Conservation (phyloP, 2,888 invertebrate species). For the Chesias legatella region DNA sequence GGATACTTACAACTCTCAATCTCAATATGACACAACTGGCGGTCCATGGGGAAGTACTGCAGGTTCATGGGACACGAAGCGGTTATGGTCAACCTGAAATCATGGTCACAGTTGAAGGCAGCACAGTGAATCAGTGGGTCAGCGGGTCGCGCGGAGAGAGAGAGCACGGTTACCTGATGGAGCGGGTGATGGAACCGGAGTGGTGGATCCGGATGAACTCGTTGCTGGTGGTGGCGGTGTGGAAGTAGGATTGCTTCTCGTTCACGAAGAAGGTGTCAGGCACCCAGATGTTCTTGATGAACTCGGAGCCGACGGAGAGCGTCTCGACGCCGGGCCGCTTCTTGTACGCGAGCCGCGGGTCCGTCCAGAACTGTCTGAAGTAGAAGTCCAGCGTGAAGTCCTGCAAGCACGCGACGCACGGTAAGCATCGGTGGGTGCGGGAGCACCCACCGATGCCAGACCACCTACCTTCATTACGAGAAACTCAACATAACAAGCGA, state of each 20-base stretch:
- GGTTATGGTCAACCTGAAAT: constrained; percentile 91
- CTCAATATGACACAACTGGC: constrained; percentile 94
- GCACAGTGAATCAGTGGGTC: neutral
- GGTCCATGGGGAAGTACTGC: constrained; percentile 96
- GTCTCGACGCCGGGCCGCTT: constrained; percentile 91
- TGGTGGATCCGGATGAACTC: constrained; percentile 97
- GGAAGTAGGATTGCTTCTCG: constrained; percentile 99
- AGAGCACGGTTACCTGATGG: constrained; percentile 86
- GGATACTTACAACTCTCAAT: constrained; percentile 96
- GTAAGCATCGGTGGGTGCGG: neutral
- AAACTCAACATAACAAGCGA: constrained; percentile 11
- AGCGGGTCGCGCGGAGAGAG: neutral
- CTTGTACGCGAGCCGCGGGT: constrained; percentile 93
- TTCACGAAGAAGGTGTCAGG: constrained; percentile 99
- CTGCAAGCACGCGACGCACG: constrained; percentile 59
- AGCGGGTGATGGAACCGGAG: constrained; percentile 93
- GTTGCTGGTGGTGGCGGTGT: constrained; percentile 98
- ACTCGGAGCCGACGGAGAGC: constrained; percentile 93
- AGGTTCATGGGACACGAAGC: constrained; percentile 96
- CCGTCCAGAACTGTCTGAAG: constrained; percentile 98
- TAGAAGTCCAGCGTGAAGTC: constrained; percentile 98
- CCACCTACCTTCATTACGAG: constrained; percentile 1
- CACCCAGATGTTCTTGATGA: constrained; percentile 98
- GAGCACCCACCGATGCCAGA: neutral
- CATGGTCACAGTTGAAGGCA: constrained; percentile 6